Percentiles rank a stretch among this genome's conserved stretches.
These are phyloP conservation scores for Mactra quadrangularis DNA, from an alignment of 1,140 invertebrate genomes.

Conservation along the genomic window DNA sequence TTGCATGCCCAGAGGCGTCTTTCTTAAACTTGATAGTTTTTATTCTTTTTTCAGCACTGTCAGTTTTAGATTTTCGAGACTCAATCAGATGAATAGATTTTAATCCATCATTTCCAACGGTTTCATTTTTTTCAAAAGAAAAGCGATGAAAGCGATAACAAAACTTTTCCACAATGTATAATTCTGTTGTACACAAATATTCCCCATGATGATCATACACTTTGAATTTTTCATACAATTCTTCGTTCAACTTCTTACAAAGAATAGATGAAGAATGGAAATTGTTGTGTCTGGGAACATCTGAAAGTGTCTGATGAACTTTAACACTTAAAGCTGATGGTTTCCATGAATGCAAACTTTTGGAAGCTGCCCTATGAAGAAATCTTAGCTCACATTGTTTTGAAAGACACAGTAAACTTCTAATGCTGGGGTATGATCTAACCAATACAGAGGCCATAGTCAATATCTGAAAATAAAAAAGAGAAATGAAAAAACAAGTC, in stretches of 20 bases:
- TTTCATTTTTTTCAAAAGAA: conserved; percentile 7
- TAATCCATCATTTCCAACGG: neutral
- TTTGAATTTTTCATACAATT: conserved; percentile 4
- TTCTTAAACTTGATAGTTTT: conserved; percentile 16
- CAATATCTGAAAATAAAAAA: no score
- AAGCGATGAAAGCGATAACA: conserved; percentile 1
- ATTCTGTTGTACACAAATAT: conserved; percentile 17
- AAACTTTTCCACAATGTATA: conserved; percentile 27
- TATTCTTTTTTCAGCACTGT: neutral
- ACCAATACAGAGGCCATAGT: no score
- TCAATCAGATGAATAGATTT: neutral
- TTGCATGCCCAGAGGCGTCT: neutral
- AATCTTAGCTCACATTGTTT: no score
- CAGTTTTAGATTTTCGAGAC: neutral
- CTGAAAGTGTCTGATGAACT: no score
- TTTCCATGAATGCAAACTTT: no score
- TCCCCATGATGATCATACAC: conserved; percentile 9
- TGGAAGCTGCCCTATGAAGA: no score
- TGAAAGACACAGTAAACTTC: no score
- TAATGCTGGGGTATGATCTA: no score
- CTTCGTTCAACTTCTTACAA: conserved; percentile 19
- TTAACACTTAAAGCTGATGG: no score
- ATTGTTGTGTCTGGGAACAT: no score
- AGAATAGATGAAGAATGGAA: conserved; percentile 8
- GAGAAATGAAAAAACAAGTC: no score